These are phyloP conservation scores for Sphenodon punctatus DNA, from an alignment of 2,797 vertebrate species.

Conservation along the genomic window DNA sequence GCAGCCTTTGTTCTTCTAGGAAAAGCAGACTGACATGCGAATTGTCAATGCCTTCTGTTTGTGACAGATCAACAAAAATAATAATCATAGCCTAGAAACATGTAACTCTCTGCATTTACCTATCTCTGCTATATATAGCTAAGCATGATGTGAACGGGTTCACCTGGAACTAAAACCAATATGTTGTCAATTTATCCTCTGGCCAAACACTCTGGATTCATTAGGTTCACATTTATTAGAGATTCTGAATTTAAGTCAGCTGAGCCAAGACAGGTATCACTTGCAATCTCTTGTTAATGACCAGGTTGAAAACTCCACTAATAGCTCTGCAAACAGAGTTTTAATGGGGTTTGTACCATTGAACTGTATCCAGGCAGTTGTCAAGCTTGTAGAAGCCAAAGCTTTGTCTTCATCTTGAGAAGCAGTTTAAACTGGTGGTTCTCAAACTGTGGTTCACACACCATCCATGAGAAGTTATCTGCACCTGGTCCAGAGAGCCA, in stretches of 20 bases:
- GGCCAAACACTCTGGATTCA: background rate
- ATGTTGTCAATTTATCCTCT: background rate
- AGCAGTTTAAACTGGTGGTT: no score
- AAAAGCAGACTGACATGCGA: no score
- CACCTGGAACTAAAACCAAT: background rate
- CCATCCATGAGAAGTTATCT: no score
- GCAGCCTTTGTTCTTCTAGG: no score
- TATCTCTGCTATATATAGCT: background rate
- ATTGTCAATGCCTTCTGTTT: no score
- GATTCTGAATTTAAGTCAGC: background rate
- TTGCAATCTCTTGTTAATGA: background rate
- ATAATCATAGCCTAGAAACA: no score
- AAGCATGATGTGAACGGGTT: background rate
- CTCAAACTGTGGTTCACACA: no score
- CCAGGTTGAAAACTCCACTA: background rate
- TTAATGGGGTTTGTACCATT: background rate
- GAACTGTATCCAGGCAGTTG: background rate
- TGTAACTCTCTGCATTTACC: no score
- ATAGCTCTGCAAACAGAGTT: background rate
- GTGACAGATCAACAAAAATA: no score
- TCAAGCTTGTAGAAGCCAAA: background rate
- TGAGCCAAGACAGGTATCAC: background rate
- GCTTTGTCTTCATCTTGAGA: background rate
- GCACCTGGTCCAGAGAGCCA: no score
- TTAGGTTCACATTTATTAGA: conserved; percentile 11